These are phyloP conservation scores for Campoletis raptor DNA, from an alignment of 2,888 invertebrate genomes.

Conservation along the genomic window DNA sequence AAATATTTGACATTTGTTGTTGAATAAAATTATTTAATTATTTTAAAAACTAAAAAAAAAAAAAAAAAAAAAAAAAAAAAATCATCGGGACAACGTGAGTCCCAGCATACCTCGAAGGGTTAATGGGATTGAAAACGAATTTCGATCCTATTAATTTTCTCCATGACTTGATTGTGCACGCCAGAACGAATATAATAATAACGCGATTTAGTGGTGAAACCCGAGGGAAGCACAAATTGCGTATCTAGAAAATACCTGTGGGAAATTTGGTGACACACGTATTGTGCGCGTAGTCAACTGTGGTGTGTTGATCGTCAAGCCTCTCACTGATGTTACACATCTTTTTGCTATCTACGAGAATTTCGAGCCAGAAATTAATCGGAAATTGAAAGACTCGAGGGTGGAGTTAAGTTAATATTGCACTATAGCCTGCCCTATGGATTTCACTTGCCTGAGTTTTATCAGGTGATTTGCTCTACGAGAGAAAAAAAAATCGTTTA, in stretches of 20 bases:
- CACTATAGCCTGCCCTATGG: not conserved
- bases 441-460: not conserved
- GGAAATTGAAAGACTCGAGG: slow-evolving; percentile 31
- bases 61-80: not conserved
- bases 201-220: not conserved
- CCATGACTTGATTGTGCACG: slow-evolving; percentile 1
- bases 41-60: too few relatives aligned
- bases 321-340: not conserved
- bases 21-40: not conserved
- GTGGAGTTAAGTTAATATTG: slow-evolving; percentile 21
- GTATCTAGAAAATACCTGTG: slow-evolving; percentile 11
- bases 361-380: slow-evolving; percentile 21
- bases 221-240: slow-evolving; percentile 37
- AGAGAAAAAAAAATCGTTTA: slow-evolving; percentile 1
- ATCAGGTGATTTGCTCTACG: not conserved
- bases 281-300: slow-evolving; percentile 1
- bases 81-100: not conserved
- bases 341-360: slow-evolving; percentile 12
- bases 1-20: not conserved
- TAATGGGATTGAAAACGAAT: not conserved
- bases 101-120: not conserved
- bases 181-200: slow-evolving; percentile 37
- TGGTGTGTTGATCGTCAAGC: slow-evolving; percentile 12
- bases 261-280: slow-evolving; percentile 26
- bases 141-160: slow-evolving; percentile 42